Evolutionary conservation across 2,888 invertebrate genomes (phyloP).

Genomic region (Hololepta plana): DNA sequence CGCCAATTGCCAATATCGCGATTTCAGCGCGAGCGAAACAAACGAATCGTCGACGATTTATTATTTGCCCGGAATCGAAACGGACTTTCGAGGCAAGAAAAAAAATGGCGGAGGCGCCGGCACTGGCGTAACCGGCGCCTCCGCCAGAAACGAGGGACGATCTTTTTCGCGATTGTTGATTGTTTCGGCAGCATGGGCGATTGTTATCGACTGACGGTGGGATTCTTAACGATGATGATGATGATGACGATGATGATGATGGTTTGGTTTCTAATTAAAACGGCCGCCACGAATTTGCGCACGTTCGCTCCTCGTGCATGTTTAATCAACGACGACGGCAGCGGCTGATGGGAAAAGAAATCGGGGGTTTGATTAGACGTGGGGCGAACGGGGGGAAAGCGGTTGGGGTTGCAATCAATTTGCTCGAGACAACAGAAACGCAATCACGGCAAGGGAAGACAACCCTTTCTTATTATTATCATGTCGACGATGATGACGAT

Average conservation of each 20-base stretch:
- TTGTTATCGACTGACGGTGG: conserved; percentile 1
- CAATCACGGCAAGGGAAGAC: conserved; percentile 10
- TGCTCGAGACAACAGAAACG: conserved; percentile 21
- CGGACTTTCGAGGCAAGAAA: too few relatives aligned
- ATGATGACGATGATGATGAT: conserved; percentile 4
- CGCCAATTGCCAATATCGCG: too few relatives aligned
- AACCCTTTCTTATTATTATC: neutral
- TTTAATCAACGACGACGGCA: conserved; percentile 18
- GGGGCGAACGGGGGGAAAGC: too few relatives aligned
- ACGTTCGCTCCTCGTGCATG: conserved; percentile 19
- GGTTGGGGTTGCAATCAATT: conserved; percentile 27
- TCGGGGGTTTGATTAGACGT: too few relatives aligned
- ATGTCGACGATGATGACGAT: conserved; percentile 2
- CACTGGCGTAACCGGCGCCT: neutral
- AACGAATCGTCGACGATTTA: too few relatives aligned
- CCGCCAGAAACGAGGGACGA: conserved; percentile 1
- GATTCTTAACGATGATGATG: conserved; percentile 1
- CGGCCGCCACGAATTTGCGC: conserved; percentile 10
- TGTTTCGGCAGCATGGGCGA: too few relatives aligned
- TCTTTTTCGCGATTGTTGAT: too few relatives aligned
- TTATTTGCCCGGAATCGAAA: too few relatives aligned
- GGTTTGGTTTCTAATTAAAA: conserved; percentile 21
- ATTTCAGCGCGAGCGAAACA: too few relatives aligned
- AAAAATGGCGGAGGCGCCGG: too few relatives aligned
- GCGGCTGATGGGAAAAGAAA: too few relatives aligned